phyloP scores from a whole-genome alignment of 2,113 vertebrate genomes.

The Oryzias woworae region DNA sequence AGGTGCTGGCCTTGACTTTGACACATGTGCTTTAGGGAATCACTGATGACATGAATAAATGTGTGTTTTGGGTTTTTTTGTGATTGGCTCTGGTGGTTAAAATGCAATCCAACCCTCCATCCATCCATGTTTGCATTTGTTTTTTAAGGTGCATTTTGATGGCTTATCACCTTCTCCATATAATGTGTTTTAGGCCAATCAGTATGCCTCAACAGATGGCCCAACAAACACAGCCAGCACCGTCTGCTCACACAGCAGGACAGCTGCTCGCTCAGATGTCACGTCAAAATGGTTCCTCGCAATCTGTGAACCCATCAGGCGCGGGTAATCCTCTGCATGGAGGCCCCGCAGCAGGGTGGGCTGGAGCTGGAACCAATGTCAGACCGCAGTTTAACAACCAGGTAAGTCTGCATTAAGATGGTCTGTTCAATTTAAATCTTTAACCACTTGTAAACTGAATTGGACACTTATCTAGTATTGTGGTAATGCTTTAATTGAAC shows the following conservation, averaged over 20 bases:
- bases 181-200: constrained; percentile 68
- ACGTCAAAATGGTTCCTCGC: constrained; percentile 80
- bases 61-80: no score
- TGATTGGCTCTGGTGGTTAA: no score
- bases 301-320: constrained; percentile 61
- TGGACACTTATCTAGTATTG: background rate
- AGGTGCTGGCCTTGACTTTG: no score
- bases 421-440: background rate
- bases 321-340: constrained; percentile 67
- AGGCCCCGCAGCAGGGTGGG: constrained; percentile 60
- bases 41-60: no score
- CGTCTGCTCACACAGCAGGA: constrained; percentile 78
- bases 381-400: constrained; percentile 86
- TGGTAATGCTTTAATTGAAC: background rate
- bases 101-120: no score
- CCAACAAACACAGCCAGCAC: constrained; percentile 18
- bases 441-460: background rate
- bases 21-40: no score
- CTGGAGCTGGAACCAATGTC: constrained; percentile 72
- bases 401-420: constrained; percentile 67
- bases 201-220: constrained; percentile 78
- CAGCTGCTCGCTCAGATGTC: constrained; percentile 91
- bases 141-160: no score
- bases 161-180: no score
- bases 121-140: no score